These are phyloP conservation scores for Diloba caeruleocephala DNA, from an alignment of 2,888 invertebrate genomes.

Conservation along the genomic window DNA sequence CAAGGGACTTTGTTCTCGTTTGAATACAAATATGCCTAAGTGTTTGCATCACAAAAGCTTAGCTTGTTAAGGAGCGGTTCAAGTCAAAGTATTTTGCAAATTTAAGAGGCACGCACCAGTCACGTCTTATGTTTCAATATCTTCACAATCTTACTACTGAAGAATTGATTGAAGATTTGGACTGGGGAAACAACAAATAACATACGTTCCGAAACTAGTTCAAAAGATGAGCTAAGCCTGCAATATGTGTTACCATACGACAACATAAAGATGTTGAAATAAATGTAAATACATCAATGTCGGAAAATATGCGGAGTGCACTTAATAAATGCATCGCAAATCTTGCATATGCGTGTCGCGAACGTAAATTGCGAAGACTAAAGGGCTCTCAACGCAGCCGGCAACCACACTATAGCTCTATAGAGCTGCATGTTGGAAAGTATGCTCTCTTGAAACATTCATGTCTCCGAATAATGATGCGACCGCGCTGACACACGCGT, in stretches of 20 bases:
- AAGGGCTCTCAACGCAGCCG: constrained; percentile 47
- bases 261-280: constrained; percentile 1
- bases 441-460: constrained; percentile 67
- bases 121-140: not conserved
- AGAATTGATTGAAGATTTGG: no score
- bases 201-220: constrained; percentile 2
- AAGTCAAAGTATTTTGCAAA: constrained; percentile 26
- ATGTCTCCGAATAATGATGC: constrained; percentile 84
- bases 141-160: no score
- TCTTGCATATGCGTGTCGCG: constrained; percentile 38
- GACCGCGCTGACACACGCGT: constrained; percentile 68
- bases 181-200: no score
- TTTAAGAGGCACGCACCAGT: not conserved
- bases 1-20: constrained; percentile 6
- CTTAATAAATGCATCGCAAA: constrained; percentile 49
- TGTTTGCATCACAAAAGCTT: constrained; percentile 22
- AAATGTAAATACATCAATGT: constrained; percentile 14
- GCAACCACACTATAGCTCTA: constrained; percentile 22
- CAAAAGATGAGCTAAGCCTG: no score
- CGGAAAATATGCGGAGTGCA: constrained; percentile 38
- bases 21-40: no score
- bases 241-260: no score
- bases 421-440: constrained; percentile 46
- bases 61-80: constrained; percentile 18
- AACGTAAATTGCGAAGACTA: constrained; percentile 48